Evolutionary conservation across 2,888 invertebrate genomes (phyloP), one percentile per base, ranked within the genome.

Genomic region (Harpalus rufipes): DNA sequence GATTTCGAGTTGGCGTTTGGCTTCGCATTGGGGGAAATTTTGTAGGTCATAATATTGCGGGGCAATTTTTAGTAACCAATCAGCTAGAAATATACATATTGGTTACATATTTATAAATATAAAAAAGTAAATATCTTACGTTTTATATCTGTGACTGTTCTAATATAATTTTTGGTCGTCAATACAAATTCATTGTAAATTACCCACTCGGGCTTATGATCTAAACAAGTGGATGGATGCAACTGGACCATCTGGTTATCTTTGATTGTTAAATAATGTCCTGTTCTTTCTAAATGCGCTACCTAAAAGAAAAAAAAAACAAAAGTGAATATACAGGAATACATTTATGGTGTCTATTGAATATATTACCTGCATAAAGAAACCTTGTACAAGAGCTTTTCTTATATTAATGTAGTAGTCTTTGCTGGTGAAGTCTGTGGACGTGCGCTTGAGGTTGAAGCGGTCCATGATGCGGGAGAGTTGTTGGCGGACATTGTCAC

Each of bases 201-300:
- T 59, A 99, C 99, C 99, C 99, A 99, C 92, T 99, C 99, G 0
- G 99, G 99, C 91, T 99, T 99, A 92, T 99, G 99, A 92, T 99
- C 99, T 85, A 99, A 94, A 90, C 99, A 99, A 7, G 99, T 99
- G 87, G 99, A 99, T 0, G 99, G 99, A 92, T 99, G 99, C 61
- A 99, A 93, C 91, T 99, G 99, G 0, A 99, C 99, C 86, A 98
- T 96, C 92, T 99, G 99, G 92, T 99, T 99, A 92, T 99, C 99
- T 91, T 99, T 99, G 87, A 99, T 98, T 1, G 99, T 99, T 87
- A 99, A 93, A 91, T 99, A 99, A 92, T 99, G 98, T 0, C 99
- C 99, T 0, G 97, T 99, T 81, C 99, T 93, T 91, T 99, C 99
- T 87, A 99, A 92, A 92, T 99, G 99, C 0, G 99, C 99, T 14